phyloP scores from a whole-genome alignment of 2,113 vertebrate species.

The Actenoides hombroni region DNA sequence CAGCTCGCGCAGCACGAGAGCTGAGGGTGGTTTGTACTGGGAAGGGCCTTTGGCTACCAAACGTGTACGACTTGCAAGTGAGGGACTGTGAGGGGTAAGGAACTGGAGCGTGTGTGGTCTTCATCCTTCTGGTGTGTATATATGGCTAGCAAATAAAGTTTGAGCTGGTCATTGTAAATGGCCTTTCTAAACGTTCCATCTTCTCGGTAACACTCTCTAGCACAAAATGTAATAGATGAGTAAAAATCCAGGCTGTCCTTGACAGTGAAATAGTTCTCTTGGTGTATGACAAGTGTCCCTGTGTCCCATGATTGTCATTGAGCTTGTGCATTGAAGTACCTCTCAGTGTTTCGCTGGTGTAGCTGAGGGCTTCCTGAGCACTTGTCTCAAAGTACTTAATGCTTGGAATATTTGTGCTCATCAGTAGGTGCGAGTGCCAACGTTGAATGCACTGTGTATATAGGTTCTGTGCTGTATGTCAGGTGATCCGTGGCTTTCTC shows the following conservation, averaged over 20 bases:
- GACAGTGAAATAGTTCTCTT: neutral
- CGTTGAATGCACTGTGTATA: accelerated
- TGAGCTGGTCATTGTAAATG: neutral
- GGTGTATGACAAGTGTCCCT: neutral
- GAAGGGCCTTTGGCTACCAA: neutral
- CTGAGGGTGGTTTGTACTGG: neutral
- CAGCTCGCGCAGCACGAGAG: neutral
- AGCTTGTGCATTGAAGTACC: neutral
- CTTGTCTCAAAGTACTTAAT: neutral
- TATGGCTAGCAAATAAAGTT: neutral
- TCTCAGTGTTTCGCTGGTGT: neutral
- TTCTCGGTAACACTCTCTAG: neutral
- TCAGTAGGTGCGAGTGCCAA: accelerated
- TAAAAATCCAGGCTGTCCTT: neutral
- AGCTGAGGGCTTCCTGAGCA: neutral
- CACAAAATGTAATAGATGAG: neutral
- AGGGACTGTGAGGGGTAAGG: neutral
- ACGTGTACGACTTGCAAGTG: neutral
- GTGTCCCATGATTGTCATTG: neutral
- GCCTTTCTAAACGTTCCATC: neutral
- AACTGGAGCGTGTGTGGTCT: neutral
- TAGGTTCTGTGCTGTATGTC: neutral
- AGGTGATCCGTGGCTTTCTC: neutral
- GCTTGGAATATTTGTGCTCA: neutral
- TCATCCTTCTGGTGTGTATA: neutral